Evolutionary conservation across 2,797 vertebrate genomes (phyloP).

Genomic region (Mormyrus proboscirostris): DNA sequence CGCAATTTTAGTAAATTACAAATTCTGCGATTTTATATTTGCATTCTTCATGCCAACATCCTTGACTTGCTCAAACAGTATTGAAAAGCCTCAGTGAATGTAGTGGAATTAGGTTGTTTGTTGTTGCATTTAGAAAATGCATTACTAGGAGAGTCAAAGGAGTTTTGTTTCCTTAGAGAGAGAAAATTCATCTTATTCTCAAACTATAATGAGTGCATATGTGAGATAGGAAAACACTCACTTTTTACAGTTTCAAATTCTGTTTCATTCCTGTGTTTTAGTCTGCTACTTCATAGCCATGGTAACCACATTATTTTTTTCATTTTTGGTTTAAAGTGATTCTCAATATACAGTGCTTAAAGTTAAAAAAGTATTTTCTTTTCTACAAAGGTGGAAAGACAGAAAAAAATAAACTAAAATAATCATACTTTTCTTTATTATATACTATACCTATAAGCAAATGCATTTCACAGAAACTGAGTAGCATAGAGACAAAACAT

Average conservation of each 20-base stretch:
- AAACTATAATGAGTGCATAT: not conserved
- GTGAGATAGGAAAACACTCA: slow-evolving; percentile 48
- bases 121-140: not conserved
- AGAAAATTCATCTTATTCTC: not conserved
- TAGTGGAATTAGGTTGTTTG: not conserved
- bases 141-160: not conserved
- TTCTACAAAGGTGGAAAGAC: not conserved
- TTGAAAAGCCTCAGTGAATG: not conserved
- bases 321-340: slow-evolving; percentile 46
- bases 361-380: not conserved
- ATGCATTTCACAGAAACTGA: not conserved
- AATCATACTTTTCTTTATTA: not conserved
- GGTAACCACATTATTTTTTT: slow-evolving; percentile 53
- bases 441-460: not conserved
- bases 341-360: slow-evolving; percentile 46
- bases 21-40: not conserved
- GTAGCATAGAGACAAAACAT: not conserved
- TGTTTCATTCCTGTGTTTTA: slow-evolving; percentile 54
- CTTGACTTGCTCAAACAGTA: not conserved
- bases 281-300: slow-evolving; percentile 57
- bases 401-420: not conserved
- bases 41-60: not conserved
- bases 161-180: not conserved
- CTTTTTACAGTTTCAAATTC: slow-evolving; percentile 43
- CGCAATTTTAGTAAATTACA: not conserved